These are phyloP conservation scores for Thunnus maccoyii DNA, from an alignment of 2,113 vertebrate species.

Conservation along the genomic window DNA sequence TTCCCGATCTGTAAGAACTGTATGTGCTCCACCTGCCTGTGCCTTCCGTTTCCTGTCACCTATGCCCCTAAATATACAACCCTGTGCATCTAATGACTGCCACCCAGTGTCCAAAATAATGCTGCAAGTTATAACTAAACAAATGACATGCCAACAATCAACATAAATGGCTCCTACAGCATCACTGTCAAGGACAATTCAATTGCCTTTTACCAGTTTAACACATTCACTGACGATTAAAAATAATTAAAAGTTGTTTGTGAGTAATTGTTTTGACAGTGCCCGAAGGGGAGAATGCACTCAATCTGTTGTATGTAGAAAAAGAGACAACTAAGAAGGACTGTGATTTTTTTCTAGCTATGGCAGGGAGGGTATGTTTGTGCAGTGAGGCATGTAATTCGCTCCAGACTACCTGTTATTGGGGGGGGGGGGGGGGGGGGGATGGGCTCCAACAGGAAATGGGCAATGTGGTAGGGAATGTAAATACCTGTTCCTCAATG, in stretches of 20 bases:
- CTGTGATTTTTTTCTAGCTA: slow-evolving; percentile 24
- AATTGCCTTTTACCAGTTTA: slow-evolving; percentile 35
- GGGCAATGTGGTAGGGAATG: slow-evolving; percentile 10
- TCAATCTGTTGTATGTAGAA: slow-evolving; percentile 13
- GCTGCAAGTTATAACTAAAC: too few relatives aligned
- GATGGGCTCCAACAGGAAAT: slow-evolving; percentile 29
- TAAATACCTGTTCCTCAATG: slow-evolving; percentile 13
- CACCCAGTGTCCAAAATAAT: too few relatives aligned
- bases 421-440: neutral
- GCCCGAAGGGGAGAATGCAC: neutral
- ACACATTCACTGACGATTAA: slow-evolving; percentile 22
- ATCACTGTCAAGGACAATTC: slow-evolving; percentile 39
- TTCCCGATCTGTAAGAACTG: too few relatives aligned
- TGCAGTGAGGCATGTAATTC: slow-evolving; percentile 58
- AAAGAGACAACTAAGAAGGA: slow-evolving; percentile 7
- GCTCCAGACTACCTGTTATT: slow-evolving; percentile 49
- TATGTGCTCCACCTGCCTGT: too few relatives aligned
- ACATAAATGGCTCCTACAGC: too few relatives aligned
- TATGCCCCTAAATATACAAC: too few relatives aligned
- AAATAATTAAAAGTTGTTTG: slow-evolving; percentile 24
- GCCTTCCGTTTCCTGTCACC: too few relatives aligned
- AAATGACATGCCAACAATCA: too few relatives aligned
- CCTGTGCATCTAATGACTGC: too few relatives aligned
- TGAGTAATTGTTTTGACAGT: slow-evolving; percentile 12
- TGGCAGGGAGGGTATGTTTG: slow-evolving; percentile 34